A percentile compares a stretch with the other conserved stretches of the same genome.
Conservation (phyloP, 2,888 invertebrate species). For the Poecilobothrus nobilitatus region DNA sequence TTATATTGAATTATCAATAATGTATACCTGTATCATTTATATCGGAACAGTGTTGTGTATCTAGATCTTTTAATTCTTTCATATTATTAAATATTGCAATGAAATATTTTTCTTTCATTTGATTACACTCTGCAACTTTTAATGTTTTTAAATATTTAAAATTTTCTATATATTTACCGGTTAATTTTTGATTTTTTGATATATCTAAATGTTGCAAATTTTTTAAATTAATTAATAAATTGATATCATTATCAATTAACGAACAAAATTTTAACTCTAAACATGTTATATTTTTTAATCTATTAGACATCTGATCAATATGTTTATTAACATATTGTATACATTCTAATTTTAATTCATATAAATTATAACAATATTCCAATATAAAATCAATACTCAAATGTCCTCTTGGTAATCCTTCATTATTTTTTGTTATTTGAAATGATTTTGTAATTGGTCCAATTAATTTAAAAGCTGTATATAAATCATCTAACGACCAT, state of each 20-base stretch:
- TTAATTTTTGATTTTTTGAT: constrained; percentile 5
- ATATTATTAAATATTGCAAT: background rate
- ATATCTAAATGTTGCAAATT: background rate
- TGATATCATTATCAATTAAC: background rate
- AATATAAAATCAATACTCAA: constrained; percentile 7
- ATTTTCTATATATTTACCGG: constrained; percentile 7
- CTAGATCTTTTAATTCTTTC: background rate
- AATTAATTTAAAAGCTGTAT: constrained; percentile 4
- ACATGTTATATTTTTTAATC: background rate
- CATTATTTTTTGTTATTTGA: constrained; percentile 8
- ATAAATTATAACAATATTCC: constrained; percentile 3
- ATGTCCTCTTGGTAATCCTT: background rate
- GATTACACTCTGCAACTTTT: background rate
- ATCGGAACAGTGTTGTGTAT: background rate
- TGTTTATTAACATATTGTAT: background rate
- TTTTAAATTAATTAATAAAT: background rate
- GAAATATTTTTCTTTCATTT: background rate
- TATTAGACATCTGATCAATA: background rate
- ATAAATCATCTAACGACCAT: constrained; percentile 9
- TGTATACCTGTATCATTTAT: background rate
- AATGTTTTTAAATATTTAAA: background rate
- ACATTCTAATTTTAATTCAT: background rate
- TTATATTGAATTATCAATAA: background rate
- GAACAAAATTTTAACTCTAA: background rate
- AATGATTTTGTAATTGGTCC: background rate